phyloP scores from a whole-genome alignment of 2,888 invertebrate genomes.

The Sminthurides aquaticus region DNA sequence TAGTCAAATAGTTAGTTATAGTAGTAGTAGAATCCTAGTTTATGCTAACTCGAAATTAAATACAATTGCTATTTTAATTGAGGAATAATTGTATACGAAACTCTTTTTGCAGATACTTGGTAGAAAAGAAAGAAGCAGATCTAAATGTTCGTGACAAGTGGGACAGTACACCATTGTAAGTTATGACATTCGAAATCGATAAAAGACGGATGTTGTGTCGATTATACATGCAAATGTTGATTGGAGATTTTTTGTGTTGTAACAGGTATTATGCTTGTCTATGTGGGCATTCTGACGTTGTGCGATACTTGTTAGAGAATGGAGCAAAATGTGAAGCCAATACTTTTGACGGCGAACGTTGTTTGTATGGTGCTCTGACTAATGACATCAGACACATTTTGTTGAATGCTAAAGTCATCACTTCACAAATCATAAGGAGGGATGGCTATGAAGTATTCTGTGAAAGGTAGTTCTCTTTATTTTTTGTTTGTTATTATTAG shows the following conservation, averaged over 20 bases:
- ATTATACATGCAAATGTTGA: background rate
- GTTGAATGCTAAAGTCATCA: slow-evolving; percentile 48
- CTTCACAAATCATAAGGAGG: slow-evolving; percentile 48
- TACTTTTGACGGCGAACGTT: slow-evolving; percentile 53
- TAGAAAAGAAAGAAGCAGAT: slow-evolving; percentile 50
- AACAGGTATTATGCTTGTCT: slow-evolving; percentile 52
- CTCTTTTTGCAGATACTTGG: slow-evolving; percentile 46
- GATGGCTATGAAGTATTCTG: slow-evolving; percentile 51
- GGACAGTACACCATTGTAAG: slow-evolving; percentile 53
- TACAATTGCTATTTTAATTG: slow-evolving; percentile 2
- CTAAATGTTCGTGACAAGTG: slow-evolving; percentile 51
- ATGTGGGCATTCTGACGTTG: slow-evolving; percentile 51
- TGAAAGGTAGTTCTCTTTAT: slow-evolving; percentile 49
- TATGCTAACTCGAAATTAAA: too few relatives aligned
- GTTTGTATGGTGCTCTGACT: slow-evolving; percentile 52
- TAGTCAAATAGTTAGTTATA: too few relatives aligned
- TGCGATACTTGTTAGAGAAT: slow-evolving; percentile 49
- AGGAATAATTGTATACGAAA: background rate
- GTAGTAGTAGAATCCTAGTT: too few relatives aligned
- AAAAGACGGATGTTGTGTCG: background rate
- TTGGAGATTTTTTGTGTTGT: slow-evolving; percentile 21
- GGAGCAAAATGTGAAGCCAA: slow-evolving; percentile 52
- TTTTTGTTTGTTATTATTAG: background rate
- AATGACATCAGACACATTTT: slow-evolving; percentile 49
- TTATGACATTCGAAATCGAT: slow-evolving; percentile 27